These are phyloP conservation scores for Cercopithecus mona DNA, from an alignment of 2,113 vertebrate genomes.

Conservation along the genomic window DNA sequence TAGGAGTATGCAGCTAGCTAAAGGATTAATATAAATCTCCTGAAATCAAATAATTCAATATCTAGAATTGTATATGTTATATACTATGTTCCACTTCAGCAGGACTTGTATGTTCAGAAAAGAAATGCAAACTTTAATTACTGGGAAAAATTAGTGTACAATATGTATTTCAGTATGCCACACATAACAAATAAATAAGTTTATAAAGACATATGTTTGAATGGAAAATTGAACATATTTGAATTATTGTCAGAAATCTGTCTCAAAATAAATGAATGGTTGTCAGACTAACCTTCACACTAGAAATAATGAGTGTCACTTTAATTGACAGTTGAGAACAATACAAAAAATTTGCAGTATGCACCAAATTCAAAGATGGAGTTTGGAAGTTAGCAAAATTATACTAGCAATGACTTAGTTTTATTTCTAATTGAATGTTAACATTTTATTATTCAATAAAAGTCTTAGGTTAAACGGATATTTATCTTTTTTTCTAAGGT, in stretches of 20 bases:
- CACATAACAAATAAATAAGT: not conserved
- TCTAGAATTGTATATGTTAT: not conserved
- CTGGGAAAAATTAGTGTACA: not conserved
- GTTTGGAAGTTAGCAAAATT: not conserved
- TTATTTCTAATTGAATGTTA: not conserved
- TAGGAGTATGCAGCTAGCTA: not conserved
- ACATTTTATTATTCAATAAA: not conserved
- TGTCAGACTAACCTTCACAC: not conserved
- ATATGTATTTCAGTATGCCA: not conserved
- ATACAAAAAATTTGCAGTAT: not conserved
- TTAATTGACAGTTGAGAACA: not conserved
- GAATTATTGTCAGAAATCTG: not conserved
- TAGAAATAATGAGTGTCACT: not conserved
- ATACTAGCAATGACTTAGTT: not conserved
- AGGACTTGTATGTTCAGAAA: not conserved
- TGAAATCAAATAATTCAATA: not conserved
- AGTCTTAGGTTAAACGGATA: not conserved
- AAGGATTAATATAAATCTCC: conserved; percentile 14
- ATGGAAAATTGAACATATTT: not conserved
- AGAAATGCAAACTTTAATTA: not conserved
- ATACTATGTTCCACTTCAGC: not conserved
- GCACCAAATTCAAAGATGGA: not conserved
- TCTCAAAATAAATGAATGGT: not conserved
- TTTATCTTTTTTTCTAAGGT: not conserved
- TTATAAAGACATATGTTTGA: not conserved